Base-by-base conservation (phyloP, 1,140 invertebrate species). In the Macrocentrus cingulum region DNA sequence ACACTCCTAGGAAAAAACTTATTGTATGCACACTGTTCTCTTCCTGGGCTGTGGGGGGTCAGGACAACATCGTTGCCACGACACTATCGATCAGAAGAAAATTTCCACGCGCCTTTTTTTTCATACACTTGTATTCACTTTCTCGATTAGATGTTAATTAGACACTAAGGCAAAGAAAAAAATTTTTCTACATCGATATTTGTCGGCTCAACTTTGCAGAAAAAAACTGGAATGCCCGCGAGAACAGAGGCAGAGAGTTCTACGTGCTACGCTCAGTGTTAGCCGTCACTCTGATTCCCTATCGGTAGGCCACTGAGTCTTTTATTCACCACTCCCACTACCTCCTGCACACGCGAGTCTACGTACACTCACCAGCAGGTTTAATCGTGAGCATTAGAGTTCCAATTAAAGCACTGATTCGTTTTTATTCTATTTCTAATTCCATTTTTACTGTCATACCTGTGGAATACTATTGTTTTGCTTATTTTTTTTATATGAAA, bases 321-420 rank as follows among this genome's bases (percentile, higher is more conserved):
- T 77, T 75, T 77, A 75, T 75, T 60, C 67, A 69, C 60, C 56
- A 61, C 73, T 69, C 73, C 74, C 74, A 75, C 73, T 72, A 71
- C 46, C 15, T 36, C 2, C 15, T 3, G 29, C 16, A 32, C 45
- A 25, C 15, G 22, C 32, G 22, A n/a, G 9, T 25, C 9, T 32
- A 49, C 3, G 48, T 13, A 9, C 6, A 9, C 13, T 36, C 48
- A 34, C 48, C 29, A 34, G 11, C 25, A 19, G 25, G 4, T 50
- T 8, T 3, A 34, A 34, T 7, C 11, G 29, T 7, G 25, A 34
- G n/a, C 6, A 50, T 32, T 23, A 13, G 32, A 50, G 44, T 46
- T 46, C 44, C 44, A 46, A 46, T 22, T 46, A 46, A 46, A 15
- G 19, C 19, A 46, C 44, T 22, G 44, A 5, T 11, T 20, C 2